Percentiles rank a stretch among this genome's conserved stretches.
phyloP scores from a whole-genome alignment of 2,797 vertebrate genomes.

The Psittacula derbiana region DNA sequence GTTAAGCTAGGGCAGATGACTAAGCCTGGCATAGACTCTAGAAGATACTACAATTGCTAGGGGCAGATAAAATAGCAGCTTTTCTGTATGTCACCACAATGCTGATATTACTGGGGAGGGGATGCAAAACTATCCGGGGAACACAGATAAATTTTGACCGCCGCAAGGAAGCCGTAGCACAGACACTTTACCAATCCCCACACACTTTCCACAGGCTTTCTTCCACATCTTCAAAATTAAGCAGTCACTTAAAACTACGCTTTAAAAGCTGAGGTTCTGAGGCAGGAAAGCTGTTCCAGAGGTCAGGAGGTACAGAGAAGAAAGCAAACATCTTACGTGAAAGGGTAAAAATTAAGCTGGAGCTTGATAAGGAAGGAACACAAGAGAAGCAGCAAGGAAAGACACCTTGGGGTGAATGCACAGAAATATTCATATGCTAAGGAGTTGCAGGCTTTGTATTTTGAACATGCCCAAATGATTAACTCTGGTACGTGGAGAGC shows the following conservation, averaged over 20 bases:
- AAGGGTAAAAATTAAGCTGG: not conserved
- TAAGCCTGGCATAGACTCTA: not conserved
- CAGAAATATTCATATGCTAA: not conserved
- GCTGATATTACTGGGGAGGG: conserved; percentile 37
- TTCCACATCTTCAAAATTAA: not conserved
- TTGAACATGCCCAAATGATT: not conserved
- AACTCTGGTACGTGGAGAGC: not conserved
- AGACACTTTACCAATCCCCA: not conserved
- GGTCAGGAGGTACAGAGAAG: not conserved
- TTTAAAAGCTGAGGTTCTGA: not conserved
- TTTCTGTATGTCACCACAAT: not conserved
- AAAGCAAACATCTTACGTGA: not conserved
- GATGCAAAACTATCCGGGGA: not conserved
- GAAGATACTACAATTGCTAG: conserved; percentile 26
- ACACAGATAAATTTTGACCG: not conserved
- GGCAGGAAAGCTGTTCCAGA: not conserved
- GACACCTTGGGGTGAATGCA: not conserved
- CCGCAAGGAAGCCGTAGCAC: not conserved
- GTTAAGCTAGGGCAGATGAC: not conserved
- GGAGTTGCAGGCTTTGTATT: not conserved
- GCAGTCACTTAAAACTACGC: not conserved
- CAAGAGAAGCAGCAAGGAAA: not conserved
- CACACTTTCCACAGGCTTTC: not conserved
- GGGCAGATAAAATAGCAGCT: conserved; percentile 47
- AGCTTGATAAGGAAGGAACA: not conserved